Conservation (phyloP, 2,888 invertebrate species). For the Melanargia galathea region DNA sequence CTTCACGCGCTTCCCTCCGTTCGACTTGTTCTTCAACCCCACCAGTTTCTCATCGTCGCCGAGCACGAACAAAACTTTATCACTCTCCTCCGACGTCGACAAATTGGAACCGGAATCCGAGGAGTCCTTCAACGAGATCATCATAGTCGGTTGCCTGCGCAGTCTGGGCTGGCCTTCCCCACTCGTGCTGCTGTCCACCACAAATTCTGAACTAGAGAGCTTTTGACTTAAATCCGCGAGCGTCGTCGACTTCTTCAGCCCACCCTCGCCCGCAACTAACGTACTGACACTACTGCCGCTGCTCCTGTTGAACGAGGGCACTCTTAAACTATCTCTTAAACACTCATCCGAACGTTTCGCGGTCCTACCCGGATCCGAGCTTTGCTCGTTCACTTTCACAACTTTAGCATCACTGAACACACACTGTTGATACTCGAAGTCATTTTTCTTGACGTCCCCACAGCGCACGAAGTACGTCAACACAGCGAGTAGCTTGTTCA, state of each 20-base stretch:
- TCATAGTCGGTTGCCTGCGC: conserved; percentile 62
- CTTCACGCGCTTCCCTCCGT: conserved; percentile 68
- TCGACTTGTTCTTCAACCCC: conserved; percentile 83
- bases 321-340: conserved; percentile 48
- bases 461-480: conserved; percentile 94
- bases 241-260: conserved; percentile 64
- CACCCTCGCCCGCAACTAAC: conserved; percentile 57
- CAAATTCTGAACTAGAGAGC: conserved; percentile 69
- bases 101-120: conserved; percentile 68
- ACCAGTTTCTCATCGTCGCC: conserved; percentile 87
- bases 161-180: conserved; percentile 53
- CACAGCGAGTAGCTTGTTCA: conserved; percentile 88
- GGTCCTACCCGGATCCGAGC: conserved; percentile 45
- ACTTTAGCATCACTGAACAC: conserved; percentile 65
- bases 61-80: conserved; percentile 85
- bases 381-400: conserved; percentile 48
- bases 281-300: conserved; percentile 63
- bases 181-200: conserved; percentile 46
- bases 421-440: conserved; percentile 60
- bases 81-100: conserved; percentile 61
- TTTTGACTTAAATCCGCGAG: conserved; percentile 62
- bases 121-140: conserved; percentile 57
- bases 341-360: conserved; percentile 43
- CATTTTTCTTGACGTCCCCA: conserved; percentile 85
- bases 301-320: conserved; percentile 51